Evolutionary conservation across 1,140 invertebrate species (phyloP).

Genomic region (Drosophila bocqueti): DNA sequence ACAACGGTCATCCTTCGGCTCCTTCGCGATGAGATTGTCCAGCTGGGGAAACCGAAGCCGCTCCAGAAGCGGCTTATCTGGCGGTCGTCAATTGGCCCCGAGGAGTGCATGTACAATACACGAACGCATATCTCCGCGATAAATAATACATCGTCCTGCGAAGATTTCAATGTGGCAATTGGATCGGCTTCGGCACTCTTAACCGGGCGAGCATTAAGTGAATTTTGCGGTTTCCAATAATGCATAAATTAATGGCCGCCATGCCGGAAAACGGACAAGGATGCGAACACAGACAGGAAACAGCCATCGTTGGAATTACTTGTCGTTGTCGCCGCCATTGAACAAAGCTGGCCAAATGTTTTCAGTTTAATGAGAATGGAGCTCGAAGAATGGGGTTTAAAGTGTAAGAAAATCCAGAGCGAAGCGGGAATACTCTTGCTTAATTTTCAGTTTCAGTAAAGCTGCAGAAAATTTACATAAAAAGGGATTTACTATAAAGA

Average conservation of each 20-base stretch:
- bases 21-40: constrained; percentile 14
- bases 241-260: constrained; percentile 65
- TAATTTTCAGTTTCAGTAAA: neutral
- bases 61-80: constrained; percentile 28
- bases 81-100: constrained; percentile 10
- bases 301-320: constrained; percentile 8
- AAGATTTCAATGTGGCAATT: constrained; percentile 46
- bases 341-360: constrained; percentile 41
- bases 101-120: constrained; percentile 4
- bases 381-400: constrained; percentile 4
- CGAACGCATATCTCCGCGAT: constrained; percentile 23
- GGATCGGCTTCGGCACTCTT: constrained; percentile 26
- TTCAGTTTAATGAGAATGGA: constrained; percentile 61
- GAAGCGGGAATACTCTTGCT: neutral
- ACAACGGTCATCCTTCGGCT: constrained; percentile 12
- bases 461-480: too few relatives aligned
- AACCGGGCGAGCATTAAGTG: constrained; percentile 65
- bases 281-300: constrained; percentile 13
- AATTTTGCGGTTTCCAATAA: constrained; percentile 67
- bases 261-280: constrained; percentile 5
- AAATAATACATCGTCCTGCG: constrained; percentile 59
- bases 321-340: constrained; percentile 7
- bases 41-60: constrained; percentile 26
- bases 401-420: neutral
- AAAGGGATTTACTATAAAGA: too few relatives aligned